Evolutionary conservation across 2,888 invertebrate genomes (phyloP), one percentile per base, ranked within the genome.

Genomic region (Netelia virgata): DNA sequence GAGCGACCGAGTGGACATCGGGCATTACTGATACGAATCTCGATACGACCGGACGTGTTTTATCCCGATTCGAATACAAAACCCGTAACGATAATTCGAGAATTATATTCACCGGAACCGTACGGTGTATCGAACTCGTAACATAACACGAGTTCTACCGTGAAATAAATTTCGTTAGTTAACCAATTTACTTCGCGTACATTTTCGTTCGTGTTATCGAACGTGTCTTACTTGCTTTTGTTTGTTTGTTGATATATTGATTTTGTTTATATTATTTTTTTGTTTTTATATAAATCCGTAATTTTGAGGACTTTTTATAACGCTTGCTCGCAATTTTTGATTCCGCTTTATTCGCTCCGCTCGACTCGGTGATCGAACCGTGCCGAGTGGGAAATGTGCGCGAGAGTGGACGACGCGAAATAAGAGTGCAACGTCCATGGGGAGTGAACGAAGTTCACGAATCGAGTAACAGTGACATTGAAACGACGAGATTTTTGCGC

Each of bases 1-100:
- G 55, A 16, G 16, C 16, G n/a, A 2, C 50, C 5, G 8, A n/a
- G 14, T 3, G 28, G 28, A n/a, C n/a, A n/a, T n/a, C 28, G 14
- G 64, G 84, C 84, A 86, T 74, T 86, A 57, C 81, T 55, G 73
- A 77, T 55, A 66, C 73, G 61, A 74, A 84, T 74, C 76, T 70
- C 77, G 77, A 80, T 69, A 10, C 78, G 77, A 61, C 57, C 20
- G 74, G 84, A 80, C 77, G 72, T 72, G 76, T 59, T 74, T 16
- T 59, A 41, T 50, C 16, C 59, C 8, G 3, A 66, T 36, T 3
- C 20, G 2, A 59, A 74, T 41, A 53, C 55, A 72, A 41, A 41
- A 18, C 6, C 10, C 28, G 23, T 20, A 66, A 66, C 2, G 14
- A 73, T 53, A 50, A 36, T 57, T 66, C 3, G 16, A 16, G 53